Base-by-base conservation (phyloP, 2,797 vertebrate species). In the Galaxias olidus region DNA sequence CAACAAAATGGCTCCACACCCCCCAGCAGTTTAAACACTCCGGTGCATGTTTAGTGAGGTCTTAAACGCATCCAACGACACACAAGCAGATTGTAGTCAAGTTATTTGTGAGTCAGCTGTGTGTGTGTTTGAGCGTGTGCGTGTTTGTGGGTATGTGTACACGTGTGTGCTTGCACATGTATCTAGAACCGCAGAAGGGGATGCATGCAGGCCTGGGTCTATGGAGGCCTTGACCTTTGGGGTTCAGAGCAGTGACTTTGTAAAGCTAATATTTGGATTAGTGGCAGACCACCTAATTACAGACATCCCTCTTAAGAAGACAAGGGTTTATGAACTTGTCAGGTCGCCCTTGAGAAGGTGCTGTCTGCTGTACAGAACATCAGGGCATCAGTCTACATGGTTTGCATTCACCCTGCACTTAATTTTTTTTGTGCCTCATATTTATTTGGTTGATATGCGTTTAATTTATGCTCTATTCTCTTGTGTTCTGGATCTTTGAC, bases 201-300 rank as follows among this genome's bases (percentile, higher is more conserved):
- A 47, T 30, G 14, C 19, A 50, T 40, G 44, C 43, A 48, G 65
- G 47, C 63, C 58, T 54, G 19, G 67, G 65, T 70, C 79, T 73
- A 65, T 54, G 43, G 41, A 10, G 19, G 17, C 12, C 20, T 57
- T 75, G 84, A 79, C 76, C 77, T 61, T 30, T 54, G n/a, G 49
- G 71, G 81, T 79, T 84, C 73, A 80, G 68, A 61, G 69, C 47
- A 19, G 45, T 69, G 81, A 73, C 80, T 82, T 73, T 68, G 49
- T 81, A 81, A 80, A 76, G 66, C 74, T 84, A 86, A 88, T 88
- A 84, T 89, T 90, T 87, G 59, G 82, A 83, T 77, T 79, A 61
- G 65, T 60, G 62, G 71, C 74, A 51, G 66, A 75, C 61, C 65
- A 71, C 48, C 71, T 84, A 85, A 85, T 86, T 81, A 85, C 73